phyloP scores from a whole-genome alignment of 92 coral and sea anemone genomes.

The Chrysogorgia sp. region DNA sequence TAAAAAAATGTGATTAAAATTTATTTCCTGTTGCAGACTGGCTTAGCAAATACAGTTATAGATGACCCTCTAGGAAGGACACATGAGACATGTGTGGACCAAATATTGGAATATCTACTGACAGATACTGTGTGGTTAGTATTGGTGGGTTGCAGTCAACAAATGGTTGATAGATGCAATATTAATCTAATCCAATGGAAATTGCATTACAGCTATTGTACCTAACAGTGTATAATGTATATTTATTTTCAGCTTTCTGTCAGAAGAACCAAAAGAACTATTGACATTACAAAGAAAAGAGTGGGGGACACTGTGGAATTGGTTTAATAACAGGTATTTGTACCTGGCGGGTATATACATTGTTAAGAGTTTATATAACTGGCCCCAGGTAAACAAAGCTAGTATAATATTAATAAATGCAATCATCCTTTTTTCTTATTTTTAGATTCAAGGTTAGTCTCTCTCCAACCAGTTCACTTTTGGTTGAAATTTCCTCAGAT shows the following conservation, averaged over 20 bases:
- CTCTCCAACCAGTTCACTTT: slow-evolving; percentile 60
- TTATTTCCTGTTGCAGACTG: slow-evolving; percentile 58
- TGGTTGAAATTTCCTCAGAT: slow-evolving; percentile 61
- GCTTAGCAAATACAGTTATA: slow-evolving; percentile 85
- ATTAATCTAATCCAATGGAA: no score
- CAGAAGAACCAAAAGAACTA: slow-evolving; percentile 84
- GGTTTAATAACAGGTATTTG: slow-evolving; percentile 86
- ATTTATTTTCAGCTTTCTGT: slow-evolving; percentile 65
- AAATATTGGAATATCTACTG: slow-evolving; percentile 76
- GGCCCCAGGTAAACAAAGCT: not conserved
- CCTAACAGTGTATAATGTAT: not conserved
- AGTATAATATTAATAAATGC: not conserved
- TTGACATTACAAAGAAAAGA: slow-evolving; percentile 74
- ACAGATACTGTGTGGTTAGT: slow-evolving; percentile 93
- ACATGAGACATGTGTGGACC: slow-evolving; percentile 59
- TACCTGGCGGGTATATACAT: not conserved
- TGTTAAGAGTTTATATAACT: not conserved
- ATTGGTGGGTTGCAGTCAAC: not conserved
- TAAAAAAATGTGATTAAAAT: no score
- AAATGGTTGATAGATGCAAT: not conserved
- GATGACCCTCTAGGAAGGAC: slow-evolving; percentile 78
- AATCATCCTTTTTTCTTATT: no score
- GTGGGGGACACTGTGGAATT: slow-evolving; percentile 81
- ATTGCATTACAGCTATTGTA: no score
- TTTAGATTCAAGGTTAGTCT: slow-evolving; percentile 48